Evolutionary conservation across 2,888 invertebrate species (phyloP).

Genomic region (Diarsia rubi): DNA sequence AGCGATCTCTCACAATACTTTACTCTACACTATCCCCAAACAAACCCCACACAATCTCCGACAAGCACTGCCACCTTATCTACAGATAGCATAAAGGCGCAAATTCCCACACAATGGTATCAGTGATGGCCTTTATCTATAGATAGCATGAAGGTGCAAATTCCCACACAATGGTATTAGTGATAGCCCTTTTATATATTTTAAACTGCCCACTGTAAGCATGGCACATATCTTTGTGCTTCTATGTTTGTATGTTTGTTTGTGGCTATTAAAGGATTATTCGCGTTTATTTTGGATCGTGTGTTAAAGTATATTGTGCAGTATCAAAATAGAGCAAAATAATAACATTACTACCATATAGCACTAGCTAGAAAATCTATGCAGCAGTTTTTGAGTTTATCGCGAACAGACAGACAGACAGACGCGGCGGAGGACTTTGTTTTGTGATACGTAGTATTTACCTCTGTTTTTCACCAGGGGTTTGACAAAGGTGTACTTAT

Average conservation of each 20-base stretch:
- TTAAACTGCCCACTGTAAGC: constrained; percentile 42
- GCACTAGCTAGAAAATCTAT: too few species aligned
- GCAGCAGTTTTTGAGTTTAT: too few species aligned
- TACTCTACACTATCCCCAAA: constrained; percentile 4
- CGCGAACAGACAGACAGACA: too few species aligned
- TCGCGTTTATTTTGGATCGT: not conserved
- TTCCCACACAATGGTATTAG: constrained; percentile 38
- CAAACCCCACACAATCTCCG: constrained; percentile 9
- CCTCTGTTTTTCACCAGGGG: too few species aligned
- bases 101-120: constrained; percentile 39
- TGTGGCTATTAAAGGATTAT: constrained; percentile 10
- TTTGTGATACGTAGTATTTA: too few species aligned
- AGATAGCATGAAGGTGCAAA: constrained; percentile 37
- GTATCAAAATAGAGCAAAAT: not conserved
- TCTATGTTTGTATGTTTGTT: constrained; percentile 16
- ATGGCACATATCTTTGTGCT: constrained; percentile 21
- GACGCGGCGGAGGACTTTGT: too few species aligned
- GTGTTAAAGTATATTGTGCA: not conserved
- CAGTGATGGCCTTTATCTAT: constrained; percentile 16
- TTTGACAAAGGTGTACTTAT: not conserved
- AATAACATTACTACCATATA: too few species aligned
- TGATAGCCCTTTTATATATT: constrained; percentile 25
- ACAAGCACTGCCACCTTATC: constrained; percentile 22
- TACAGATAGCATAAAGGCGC: constrained; percentile 36
- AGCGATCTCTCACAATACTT: not conserved